Evolutionary conservation across 2,113 vertebrate species (phyloP).

Genomic region (Rissa tridactyla): DNA sequence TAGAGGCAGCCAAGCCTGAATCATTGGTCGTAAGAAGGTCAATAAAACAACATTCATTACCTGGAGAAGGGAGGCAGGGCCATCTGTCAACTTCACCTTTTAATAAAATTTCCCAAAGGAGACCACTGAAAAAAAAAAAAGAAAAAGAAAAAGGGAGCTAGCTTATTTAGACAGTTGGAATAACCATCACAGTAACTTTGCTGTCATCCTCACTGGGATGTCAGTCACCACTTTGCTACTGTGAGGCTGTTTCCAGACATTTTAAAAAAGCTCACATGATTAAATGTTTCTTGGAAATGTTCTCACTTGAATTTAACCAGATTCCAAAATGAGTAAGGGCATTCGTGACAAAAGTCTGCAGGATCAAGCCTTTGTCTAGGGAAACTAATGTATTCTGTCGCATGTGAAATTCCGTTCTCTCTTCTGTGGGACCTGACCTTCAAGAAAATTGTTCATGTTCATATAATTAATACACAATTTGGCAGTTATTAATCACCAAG

Average conservation of each 20-base stretch:
- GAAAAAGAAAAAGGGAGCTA: not conserved
- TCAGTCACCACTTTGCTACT: not conserved
- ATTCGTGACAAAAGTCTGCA: not conserved
- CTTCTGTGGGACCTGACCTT: not conserved
- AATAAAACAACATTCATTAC: conserved; percentile 20
- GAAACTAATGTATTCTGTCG: not conserved
- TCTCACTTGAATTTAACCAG: not conserved
- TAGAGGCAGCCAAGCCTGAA: not conserved
- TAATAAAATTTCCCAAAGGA: conserved; percentile 26
- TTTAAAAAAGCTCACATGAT: not conserved
- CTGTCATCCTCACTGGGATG: not conserved
- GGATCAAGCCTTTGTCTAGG: not conserved
- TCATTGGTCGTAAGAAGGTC: conserved; percentile 33
- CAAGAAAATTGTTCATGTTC: not conserved
- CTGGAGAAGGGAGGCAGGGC: not conserved
- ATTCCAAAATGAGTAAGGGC: not conserved
- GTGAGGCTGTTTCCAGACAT: not conserved
- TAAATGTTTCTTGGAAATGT: not conserved
- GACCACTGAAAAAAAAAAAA: not conserved
- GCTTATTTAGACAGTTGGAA: not conserved
- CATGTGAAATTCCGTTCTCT: not conserved
- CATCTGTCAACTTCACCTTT: conserved; percentile 38
- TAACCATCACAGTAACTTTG: not conserved
- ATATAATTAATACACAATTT: not conserved
- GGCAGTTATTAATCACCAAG: not conserved